These are phyloP conservation scores for Netelia inedita DNA, from an alignment of 2,888 invertebrate species.

Conservation along the genomic window DNA sequence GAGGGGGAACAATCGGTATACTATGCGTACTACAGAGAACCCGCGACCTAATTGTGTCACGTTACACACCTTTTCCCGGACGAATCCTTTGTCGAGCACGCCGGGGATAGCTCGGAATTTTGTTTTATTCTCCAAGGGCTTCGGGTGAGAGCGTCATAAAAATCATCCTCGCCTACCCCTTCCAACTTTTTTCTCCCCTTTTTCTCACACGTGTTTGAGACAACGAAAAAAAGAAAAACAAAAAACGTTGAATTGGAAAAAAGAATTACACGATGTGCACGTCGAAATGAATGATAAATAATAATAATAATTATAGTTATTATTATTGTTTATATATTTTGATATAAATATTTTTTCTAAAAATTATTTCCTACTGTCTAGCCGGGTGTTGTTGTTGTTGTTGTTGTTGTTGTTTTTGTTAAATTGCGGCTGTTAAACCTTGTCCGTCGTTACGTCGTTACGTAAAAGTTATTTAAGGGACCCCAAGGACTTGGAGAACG, in stretches of 20 bases:
- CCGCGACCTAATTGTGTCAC: constrained; percentile 80
- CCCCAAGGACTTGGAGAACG: constrained; percentile 3
- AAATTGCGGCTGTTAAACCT: background rate
- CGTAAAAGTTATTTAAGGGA: background rate
- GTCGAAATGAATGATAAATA: background rate
- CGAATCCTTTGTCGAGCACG: constrained; percentile 60
- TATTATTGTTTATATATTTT: background rate
- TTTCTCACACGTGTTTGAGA: background rate
- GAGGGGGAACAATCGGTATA: constrained; percentile 40
- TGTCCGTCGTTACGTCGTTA: background rate
- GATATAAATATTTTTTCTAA: background rate
- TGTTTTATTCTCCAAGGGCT: constrained; percentile 14
- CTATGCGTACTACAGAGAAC: constrained; percentile 57
- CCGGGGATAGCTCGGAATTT: constrained; percentile 20
- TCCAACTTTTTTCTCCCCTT: background rate
- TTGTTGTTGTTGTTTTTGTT: background rate
- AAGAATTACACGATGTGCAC: background rate
- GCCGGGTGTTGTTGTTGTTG: background rate
- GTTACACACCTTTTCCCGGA: constrained; percentile 71
- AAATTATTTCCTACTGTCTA: background rate
- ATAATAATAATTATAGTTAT: background rate
- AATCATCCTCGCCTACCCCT: constrained; percentile 7
- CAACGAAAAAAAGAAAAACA: background rate
- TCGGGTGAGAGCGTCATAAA: background rate
- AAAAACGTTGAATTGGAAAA: background rate